phyloP scores from a whole-genome alignment of 2,888 invertebrate species.

The Mechanitis messenoides region DNA sequence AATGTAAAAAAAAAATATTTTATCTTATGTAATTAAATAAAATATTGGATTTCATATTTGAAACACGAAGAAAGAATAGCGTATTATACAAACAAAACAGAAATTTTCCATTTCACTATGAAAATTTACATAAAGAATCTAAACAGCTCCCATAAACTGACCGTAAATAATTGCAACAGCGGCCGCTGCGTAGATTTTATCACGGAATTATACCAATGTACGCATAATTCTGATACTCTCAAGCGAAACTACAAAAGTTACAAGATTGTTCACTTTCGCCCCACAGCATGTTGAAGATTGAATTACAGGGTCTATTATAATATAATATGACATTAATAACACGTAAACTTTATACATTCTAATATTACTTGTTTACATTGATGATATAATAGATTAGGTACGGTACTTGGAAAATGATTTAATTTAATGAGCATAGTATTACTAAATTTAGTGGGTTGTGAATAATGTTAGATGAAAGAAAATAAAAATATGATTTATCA shows the following conservation, averaged over 20 bases:
- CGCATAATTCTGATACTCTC: slow-evolving; percentile 41
- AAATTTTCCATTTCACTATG: slow-evolving; percentile 21
- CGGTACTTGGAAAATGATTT: too few relatives aligned
- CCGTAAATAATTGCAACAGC: slow-evolving; percentile 38
- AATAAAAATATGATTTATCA: too few relatives aligned
- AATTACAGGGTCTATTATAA: slow-evolving; percentile 13
- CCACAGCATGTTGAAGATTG: slow-evolving; percentile 7
- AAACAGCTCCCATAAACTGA: slow-evolving; percentile 43
- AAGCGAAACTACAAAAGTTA: slow-evolving; percentile 37
- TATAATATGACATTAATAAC: not conserved
- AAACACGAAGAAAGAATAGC: slow-evolving; percentile 1
- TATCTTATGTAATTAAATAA: too few relatives aligned
- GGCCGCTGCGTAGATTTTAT: slow-evolving; percentile 43
- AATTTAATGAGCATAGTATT: too few relatives aligned
- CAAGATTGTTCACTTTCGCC: slow-evolving; percentile 31
- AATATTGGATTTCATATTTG: not conserved
- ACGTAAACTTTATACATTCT: too few relatives aligned
- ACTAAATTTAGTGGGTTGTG: too few relatives aligned
- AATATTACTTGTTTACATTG: too few relatives aligned
- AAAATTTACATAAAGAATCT: slow-evolving; percentile 23
- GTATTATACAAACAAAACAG: not conserved
- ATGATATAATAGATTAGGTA: too few relatives aligned
- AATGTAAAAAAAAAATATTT: too few relatives aligned
- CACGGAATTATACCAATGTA: slow-evolving; percentile 44
- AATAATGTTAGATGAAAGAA: too few relatives aligned